A percentile compares a stretch with the other conserved stretches of the same genome.
Evolutionary conservation across 1,140 invertebrate genomes (phyloP).

Genomic region (Heliconius hewitsoni): DNA sequence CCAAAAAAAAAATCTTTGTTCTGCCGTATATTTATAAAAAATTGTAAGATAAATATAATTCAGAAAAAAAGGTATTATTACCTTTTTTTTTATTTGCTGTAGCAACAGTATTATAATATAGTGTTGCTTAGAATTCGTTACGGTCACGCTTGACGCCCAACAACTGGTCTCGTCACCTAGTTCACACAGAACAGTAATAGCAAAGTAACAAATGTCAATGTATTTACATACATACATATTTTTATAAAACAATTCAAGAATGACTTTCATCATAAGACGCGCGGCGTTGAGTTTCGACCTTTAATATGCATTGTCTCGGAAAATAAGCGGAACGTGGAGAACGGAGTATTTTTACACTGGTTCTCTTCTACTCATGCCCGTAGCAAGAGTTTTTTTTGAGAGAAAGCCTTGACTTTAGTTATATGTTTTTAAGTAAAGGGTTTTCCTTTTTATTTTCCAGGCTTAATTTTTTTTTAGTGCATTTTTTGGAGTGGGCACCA

Average conservation of each 20-base stretch:
- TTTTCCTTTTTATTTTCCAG: too few species aligned
- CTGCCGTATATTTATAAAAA: neutral
- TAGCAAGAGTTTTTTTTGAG: too few species aligned
- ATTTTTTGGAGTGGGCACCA: too few species aligned
- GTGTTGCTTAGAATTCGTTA: neutral
- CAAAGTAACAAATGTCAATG: neutral
- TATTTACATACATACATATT: neutral
- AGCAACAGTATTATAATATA: constrained; percentile 3
- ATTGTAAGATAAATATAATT: neutral
- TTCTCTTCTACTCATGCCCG: too few species aligned
- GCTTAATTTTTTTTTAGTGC: too few species aligned
- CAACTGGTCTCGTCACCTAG: constrained; percentile 1
- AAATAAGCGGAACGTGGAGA: too few species aligned
- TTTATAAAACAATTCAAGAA: neutral
- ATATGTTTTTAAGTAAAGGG: too few species aligned
- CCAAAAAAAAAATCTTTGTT: too few species aligned
- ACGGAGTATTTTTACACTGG: too few species aligned
- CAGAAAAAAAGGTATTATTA: neutral
- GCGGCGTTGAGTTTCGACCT: neutral
- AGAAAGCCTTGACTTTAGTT: too few species aligned
- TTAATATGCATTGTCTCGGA: neutral
- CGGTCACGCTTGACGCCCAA: constrained; percentile 4
- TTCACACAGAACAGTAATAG: constrained; percentile 3
- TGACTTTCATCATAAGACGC: neutral
- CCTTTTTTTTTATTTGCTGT: too few species aligned